A percentile compares a stretch with the other conserved stretches of the same genome.
phyloP scores from a whole-genome alignment of 2,797 vertebrate genomes.

The Toxotes lorentzi region DNA sequence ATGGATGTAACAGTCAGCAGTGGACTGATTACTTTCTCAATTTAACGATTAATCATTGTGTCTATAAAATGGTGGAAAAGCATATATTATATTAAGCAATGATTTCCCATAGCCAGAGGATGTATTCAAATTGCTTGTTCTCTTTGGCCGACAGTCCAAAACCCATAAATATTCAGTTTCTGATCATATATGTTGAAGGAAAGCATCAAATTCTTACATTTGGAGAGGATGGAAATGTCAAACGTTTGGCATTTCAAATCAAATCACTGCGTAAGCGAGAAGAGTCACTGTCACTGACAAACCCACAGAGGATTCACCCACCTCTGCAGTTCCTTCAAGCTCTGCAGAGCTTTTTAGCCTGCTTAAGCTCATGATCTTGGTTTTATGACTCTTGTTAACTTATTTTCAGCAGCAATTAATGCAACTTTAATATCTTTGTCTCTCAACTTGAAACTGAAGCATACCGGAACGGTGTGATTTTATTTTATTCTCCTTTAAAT shows the following conservation, averaged over 20 bases:
- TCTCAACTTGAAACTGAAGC: neutral
- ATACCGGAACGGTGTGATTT: neutral
- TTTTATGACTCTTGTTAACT: neutral
- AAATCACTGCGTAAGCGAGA: neutral
- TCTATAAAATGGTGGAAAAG: neutral
- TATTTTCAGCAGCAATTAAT: neutral
- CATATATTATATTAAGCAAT: too few species aligned
- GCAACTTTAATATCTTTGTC: neutral
- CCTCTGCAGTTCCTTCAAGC: neutral
- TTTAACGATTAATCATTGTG: too few species aligned
- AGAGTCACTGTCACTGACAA: neutral
- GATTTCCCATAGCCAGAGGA: neutral
- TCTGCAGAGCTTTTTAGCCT: neutral
- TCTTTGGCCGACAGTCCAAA: neutral
- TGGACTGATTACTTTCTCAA: neutral
- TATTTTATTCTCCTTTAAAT: too few species aligned
- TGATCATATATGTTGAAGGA: neutral
- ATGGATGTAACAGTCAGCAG: constrained; percentile 43
- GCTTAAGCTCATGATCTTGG: constrained; percentile 3
- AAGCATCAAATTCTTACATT: neutral
- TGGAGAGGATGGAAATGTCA: neutral
- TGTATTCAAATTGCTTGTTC: neutral
- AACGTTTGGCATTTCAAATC: neutral
- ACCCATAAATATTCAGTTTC: neutral
- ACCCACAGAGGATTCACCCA: neutral